Conservation (phyloP, 2,113 vertebrate genomes). For the Actenoides lindsayi region DNA sequence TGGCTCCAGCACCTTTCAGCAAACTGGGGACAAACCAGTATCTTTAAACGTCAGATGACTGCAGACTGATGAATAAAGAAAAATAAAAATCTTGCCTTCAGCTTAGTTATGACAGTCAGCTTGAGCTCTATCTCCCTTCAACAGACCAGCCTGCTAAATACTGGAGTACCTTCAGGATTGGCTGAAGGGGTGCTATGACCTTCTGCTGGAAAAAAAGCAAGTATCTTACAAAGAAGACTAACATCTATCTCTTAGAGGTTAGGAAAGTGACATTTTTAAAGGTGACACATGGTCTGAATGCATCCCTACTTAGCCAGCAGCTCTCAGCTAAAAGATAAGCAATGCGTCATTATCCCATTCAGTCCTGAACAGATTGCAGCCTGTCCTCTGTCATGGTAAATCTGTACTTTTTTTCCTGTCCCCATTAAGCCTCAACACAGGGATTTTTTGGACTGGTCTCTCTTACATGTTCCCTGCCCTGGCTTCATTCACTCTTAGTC, state of each 20-base stretch:
- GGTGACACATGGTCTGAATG: background rate
- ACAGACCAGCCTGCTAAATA: background rate
- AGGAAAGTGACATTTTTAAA: background rate
- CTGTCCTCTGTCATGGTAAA: background rate
- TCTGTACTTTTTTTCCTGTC: background rate
- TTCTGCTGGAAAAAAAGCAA: background rate
- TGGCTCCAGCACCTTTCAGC: slow-evolving; percentile 29
- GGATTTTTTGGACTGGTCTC: background rate
- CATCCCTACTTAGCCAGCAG: background rate
- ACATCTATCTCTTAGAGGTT: background rate
- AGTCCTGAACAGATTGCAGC: background rate
- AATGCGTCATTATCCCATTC: background rate
- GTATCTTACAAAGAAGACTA: background rate
- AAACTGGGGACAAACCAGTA: slow-evolving; percentile 9
- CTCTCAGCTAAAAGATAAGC: background rate
- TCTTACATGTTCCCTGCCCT: background rate
- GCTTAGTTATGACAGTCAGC: background rate
- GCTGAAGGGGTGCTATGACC: background rate
- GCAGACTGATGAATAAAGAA: background rate
- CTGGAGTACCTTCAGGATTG: background rate
- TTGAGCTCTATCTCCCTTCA: background rate
- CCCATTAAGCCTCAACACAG: background rate
- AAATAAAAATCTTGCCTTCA: background rate
- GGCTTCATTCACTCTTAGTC: background rate
- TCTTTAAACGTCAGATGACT: background rate